A percentile compares a stretch with the other conserved stretches of the same genome.
phyloP scores from a whole-genome alignment of 2,113 vertebrate species.

The Hippocampus guttulatus region DNA sequence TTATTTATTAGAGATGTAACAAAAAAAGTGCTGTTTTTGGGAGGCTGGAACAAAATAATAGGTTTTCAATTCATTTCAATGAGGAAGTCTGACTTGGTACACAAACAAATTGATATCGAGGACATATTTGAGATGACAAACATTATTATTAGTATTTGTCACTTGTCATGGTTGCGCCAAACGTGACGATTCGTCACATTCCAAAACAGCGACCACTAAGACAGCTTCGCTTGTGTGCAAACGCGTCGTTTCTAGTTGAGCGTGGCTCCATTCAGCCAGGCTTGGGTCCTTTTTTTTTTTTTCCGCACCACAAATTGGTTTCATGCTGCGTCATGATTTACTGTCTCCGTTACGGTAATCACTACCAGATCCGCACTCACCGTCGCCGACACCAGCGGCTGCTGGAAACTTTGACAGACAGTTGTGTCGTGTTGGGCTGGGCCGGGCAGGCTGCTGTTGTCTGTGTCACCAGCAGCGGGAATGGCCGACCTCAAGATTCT shows the following conservation, averaged over 20 bases:
- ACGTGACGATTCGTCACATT: not conserved
- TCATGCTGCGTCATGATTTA: slow-evolving; percentile 74
- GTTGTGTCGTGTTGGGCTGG: slow-evolving; percentile 3
- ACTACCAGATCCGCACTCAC: slow-evolving; percentile 65
- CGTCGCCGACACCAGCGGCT: slow-evolving; percentile 33
- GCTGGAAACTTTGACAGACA: slow-evolving; percentile 64
- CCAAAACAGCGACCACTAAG: slow-evolving; percentile 25
- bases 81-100: too few species aligned
- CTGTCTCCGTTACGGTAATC: slow-evolving; percentile 75
- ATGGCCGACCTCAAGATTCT: slow-evolving; percentile 23
- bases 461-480: slow-evolving; percentile 43
- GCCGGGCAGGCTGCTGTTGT: slow-evolving; percentile 40
- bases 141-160: not conserved
- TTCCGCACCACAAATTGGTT: slow-evolving; percentile 70
- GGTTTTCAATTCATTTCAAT: too few species aligned
- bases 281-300: slow-evolving; percentile 37
- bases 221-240: slow-evolving; percentile 37
- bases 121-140: not conserved
- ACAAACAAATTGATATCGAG: too few species aligned
- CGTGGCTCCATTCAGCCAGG: slow-evolving; percentile 64
- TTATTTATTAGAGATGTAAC: too few species aligned
- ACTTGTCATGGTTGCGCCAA: not conserved
- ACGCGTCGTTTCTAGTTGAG: slow-evolving; percentile 67
- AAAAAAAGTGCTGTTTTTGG: too few species aligned
- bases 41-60: too few species aligned